A percentile compares a stretch with the other conserved stretches of the same genome.
Evolutionary conservation across 1,140 invertebrate species (phyloP).

Genomic region (Tetragnatha versicolor): DNA sequence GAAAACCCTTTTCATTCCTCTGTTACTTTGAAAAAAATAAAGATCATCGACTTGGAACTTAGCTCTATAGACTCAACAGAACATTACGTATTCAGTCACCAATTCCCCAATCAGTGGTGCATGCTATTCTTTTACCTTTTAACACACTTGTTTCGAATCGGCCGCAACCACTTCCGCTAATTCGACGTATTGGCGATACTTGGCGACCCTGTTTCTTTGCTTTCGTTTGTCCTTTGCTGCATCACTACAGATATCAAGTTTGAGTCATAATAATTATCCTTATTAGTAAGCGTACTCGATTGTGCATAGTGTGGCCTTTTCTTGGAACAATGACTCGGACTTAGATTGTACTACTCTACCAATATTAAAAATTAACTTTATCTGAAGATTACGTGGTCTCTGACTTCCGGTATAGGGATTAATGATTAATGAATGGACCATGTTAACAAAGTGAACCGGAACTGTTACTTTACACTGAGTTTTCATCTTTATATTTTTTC

Average conservation of each 20-base stretch:
- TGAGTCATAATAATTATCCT: background rate
- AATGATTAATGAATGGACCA: no score
- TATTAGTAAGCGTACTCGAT: constrained; percentile 6
- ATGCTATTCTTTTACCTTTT: constrained; percentile 6
- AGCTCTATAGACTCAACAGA: background rate
- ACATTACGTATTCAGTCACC: no score
- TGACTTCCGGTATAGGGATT: no score
- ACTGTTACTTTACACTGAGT: no score
- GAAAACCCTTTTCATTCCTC: no score
- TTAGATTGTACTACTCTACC: no score
- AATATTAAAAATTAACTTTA: no score
- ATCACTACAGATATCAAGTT: constrained; percentile 8
- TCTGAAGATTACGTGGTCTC: no score
- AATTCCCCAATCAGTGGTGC: background rate
- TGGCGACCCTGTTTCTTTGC: constrained; percentile 13
- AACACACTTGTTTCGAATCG: background rate
- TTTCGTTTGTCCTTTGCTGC: background rate
- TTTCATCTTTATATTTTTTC: no score
- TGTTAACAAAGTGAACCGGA: no score
- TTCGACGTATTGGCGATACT: background rate
- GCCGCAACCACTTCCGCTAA: background rate
- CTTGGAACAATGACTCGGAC: background rate
- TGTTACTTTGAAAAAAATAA: no score
- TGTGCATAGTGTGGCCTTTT: background rate
- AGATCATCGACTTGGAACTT: no score